Base-by-base conservation (phyloP, 2,113 vertebrate genomes). In the Dromas ardeola region DNA sequence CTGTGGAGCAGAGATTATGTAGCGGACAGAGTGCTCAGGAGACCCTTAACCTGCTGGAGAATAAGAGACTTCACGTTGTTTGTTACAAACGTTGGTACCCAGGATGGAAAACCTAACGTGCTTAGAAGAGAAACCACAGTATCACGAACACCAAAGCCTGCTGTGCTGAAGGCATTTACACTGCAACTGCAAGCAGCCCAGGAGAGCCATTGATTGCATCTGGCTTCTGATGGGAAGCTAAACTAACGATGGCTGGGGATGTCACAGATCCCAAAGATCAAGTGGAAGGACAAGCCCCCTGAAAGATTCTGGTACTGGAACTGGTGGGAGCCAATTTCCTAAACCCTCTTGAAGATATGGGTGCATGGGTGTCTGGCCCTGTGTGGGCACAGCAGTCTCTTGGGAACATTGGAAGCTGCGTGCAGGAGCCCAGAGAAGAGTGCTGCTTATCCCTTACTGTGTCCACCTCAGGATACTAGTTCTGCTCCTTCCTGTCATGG, bases 41-140 rank as follows among this genome's bases (percentile, higher is more conserved):
- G 73, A 93, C 81, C 83, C 53, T 95, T 95, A 86, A 91, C 81
- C 40, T 85, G 45, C 53, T 89, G 36, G 15, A 81, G 80, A 86
- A 74, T 89, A 40, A 86, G 65, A 82, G 18, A 30, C 15, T 87
- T 89, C 80, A 72, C 1, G 3, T 42, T 42, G 43, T 43, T 91
- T 95, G 92, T 89, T 7, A 56, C 49, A 56, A 66, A 49, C 5
- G 19, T 40, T 43, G 8, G 26, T 80, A 80, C 17, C 32, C 42
- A 50, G 58, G 25, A 43, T 56, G 53, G 45, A 69, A 95, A 92
- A 72, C 13, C 25, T 49, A 15, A 53, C 2, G 1, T 45, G 21
- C 30, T 92, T 69, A 47, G 36, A 90, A 59, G 34, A 86, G 76
- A 89, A 88, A 78, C 11, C 23, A 43, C 47, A 26, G 20, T 20